Conservation (phyloP, 2,113 vertebrate genomes). For the Myanophis thanlyinensis region DNA sequence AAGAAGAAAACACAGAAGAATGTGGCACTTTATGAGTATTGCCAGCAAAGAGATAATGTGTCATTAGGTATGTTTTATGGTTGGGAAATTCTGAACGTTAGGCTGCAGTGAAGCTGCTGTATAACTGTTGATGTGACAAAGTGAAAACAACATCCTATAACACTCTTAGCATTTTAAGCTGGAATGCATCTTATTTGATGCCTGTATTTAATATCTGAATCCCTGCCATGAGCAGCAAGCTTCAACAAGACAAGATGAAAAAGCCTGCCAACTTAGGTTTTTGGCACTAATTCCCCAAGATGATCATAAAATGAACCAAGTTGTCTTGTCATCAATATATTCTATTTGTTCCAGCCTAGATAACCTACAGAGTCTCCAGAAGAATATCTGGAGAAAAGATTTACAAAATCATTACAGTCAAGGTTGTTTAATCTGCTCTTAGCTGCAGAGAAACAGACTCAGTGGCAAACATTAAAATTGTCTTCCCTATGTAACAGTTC, state of each 20-base stretch:
- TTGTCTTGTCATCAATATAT: conserved; percentile 12
- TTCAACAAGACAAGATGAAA: conserved; percentile 32
- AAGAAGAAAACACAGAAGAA: neutral
- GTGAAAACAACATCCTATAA: conserved; percentile 34
- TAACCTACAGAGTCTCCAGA: conserved; percentile 12
- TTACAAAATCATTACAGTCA: conserved; percentile 8
- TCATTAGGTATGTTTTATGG: conserved; percentile 5
- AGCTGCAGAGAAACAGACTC: conserved; percentile 22
- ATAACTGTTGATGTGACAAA: conserved; percentile 8
- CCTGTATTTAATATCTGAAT: conserved; percentile 39
- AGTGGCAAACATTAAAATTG: conserved; percentile 34
- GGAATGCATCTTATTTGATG: conserved; percentile 20
- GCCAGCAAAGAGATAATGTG: neutral
- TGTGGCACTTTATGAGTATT: neutral
- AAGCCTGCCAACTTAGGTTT: conserved; percentile 33
- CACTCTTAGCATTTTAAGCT: conserved; percentile 39
- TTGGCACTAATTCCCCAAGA: conserved; percentile 35
- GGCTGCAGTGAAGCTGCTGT: conserved; percentile 1
- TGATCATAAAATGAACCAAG: conserved; percentile 11
- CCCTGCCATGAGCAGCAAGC: conserved; percentile 26
- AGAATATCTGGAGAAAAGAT: conserved; percentile 22
- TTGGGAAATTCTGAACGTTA: conserved; percentile 7
- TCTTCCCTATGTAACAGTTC: conserved; percentile 21
- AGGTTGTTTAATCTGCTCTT: conserved; percentile 43
- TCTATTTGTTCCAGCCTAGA: conserved; percentile 33